Percentiles rank a stretch among this genome's conserved stretches.
Evolutionary conservation across 1,140 invertebrate genomes (phyloP).

Genomic region (Macrobrachium rosenbergii): DNA sequence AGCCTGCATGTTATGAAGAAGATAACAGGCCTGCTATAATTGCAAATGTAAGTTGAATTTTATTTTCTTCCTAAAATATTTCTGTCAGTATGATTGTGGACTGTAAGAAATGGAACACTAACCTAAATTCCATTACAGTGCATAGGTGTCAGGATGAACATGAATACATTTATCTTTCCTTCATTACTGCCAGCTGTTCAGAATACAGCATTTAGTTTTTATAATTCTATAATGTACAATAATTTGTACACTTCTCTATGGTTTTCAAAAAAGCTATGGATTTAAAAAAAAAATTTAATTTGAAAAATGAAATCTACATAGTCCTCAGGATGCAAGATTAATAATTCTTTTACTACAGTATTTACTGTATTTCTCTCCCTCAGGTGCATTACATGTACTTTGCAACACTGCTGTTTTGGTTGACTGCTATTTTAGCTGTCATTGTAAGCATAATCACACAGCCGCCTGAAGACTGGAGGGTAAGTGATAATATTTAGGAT

Average conservation of each 20-base stretch:
- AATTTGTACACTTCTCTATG: too few relatives aligned
- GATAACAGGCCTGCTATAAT: conserved; percentile 69
- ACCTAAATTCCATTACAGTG: too few relatives aligned
- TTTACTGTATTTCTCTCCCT: neutral
- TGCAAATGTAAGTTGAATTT: conserved; percentile 65
- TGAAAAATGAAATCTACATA: too few relatives aligned
- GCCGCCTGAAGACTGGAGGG: conserved; percentile 66
- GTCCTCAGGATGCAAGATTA: neutral
- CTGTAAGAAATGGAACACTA: too few relatives aligned
- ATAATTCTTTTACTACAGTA: neutral
- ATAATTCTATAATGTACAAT: too few relatives aligned
- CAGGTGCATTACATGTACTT: conserved; percentile 73
- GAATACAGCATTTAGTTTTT: too few relatives aligned
- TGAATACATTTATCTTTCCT: too few relatives aligned
- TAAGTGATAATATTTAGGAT: conserved; percentile 59
- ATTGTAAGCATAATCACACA: conserved; percentile 69
- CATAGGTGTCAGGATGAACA: too few relatives aligned
- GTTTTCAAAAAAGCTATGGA: too few relatives aligned
- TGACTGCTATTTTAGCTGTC: conserved; percentile 66
- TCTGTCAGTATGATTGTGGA: too few relatives aligned
- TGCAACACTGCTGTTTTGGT: conserved; percentile 69
- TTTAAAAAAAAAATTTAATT: too few relatives aligned
- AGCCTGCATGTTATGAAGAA: conserved; percentile 68
- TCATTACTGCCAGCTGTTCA: too few relatives aligned
- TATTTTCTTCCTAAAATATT: neutral